phyloP scores from a whole-genome alignment of 2,113 vertebrate genomes.

The Lates calcarifer region DNA sequence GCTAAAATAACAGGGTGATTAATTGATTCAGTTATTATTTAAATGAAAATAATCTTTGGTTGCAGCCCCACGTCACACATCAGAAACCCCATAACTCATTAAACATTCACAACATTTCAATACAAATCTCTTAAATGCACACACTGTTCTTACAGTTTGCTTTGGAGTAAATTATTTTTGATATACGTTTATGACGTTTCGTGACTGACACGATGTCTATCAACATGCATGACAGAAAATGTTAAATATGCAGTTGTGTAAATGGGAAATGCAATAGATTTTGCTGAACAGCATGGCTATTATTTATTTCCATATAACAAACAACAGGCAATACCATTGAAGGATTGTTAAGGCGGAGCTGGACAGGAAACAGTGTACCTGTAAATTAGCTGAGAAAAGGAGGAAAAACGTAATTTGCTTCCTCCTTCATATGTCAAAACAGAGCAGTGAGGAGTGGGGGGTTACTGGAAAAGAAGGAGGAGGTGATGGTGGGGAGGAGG shows the following conservation, averaged over 20 bases:
- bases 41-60: not conserved
- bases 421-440: slow-evolving; percentile 62
- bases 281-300: not conserved
- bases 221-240: not conserved
- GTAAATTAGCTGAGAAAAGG: slow-evolving; percentile 43
- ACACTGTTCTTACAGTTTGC: not conserved
- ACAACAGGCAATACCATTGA: slow-evolving; percentile 18
- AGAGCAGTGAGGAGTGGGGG: slow-evolving; percentile 10
- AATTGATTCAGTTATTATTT: not conserved
- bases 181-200: not conserved
- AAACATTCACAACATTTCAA: not conserved
- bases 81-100: too few species aligned
- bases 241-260: not conserved
- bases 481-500: not conserved
- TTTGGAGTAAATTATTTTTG: not conserved
- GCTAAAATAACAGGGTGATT: not conserved
- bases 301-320: slow-evolving; percentile 9
- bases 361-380: slow-evolving; percentile 44
- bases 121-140: not conserved
- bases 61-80: not conserved
- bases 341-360: slow-evolving; percentile 7
- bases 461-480: not conserved
- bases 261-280: not conserved
- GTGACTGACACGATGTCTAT: not conserved
- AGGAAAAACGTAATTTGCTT: slow-evolving; percentile 55